Base-by-base conservation (phyloP, 2,797 vertebrate species). In the Chanos chanos region DNA sequence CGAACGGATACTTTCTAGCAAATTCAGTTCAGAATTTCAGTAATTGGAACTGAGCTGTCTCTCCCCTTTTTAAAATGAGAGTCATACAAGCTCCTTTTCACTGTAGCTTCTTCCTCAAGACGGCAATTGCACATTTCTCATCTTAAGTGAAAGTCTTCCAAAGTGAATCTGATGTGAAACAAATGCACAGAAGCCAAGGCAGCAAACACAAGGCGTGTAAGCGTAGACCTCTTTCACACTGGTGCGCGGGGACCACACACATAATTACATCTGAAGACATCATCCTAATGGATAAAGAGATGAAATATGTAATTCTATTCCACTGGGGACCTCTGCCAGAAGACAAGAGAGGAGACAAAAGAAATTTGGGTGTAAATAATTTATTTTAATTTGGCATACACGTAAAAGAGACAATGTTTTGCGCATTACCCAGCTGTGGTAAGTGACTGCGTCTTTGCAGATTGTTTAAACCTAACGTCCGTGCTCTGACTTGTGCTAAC, bases 311-410 rank as follows among this genome's bases (percentile, higher is more conserved):
- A 63, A 21, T 34, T 45, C 54, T 16, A 34, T 25, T 31, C 53
- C 41, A 31, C 30, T 24, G 28, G 21, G 27, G 36, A 19, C 50
- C 37, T 22, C 43, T 56, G 53, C 64, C 71, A 65, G 58, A 25
- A 59, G 39, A 55, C 45, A 45, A 50, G 22, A 34, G 40, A 56
- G 41, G 54, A 64, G 49, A 54, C 50, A 49, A 58, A 56, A n/a
- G 40, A 55, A 16, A 60, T 57, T 47, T 43, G 40, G 15, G 9
- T 49, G 16, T 68, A 64, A 68, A 61, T 65, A 8, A 65, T 74
- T 68, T 59, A 71, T 65, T 62, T 18, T 39, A 28, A 45, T 16
- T 57, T 33, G 51, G 49, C 61, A 64, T 40, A 40, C 16, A n/a
- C n/a, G n/a, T n/a, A n/a, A n/a, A n/a, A n/a, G n/a, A n/a, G n/a